phyloP scores from a whole-genome alignment of 2,797 vertebrate genomes.

The Synanceia verrucosa region DNA sequence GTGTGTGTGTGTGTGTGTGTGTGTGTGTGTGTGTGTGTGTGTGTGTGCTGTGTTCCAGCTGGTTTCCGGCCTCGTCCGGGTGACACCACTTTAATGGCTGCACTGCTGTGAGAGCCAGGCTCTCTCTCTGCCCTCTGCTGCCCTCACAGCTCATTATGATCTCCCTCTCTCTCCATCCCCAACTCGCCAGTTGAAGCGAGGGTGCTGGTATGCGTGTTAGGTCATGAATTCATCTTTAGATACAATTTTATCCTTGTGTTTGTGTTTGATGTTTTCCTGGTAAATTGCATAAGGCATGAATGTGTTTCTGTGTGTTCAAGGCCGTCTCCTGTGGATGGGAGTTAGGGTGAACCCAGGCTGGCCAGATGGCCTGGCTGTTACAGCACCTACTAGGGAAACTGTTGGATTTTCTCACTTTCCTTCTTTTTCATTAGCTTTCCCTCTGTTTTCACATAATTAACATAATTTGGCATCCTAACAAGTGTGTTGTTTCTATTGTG shows the following conservation, averaged over 20 bases:
- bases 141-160: constrained; percentile 60
- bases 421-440: neutral
- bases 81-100: constrained; percentile 76
- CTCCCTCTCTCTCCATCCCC: constrained; percentile 4
- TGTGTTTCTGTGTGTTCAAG: constrained; percentile 16
- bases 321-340: constrained; percentile 31
- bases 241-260: constrained; percentile 10
- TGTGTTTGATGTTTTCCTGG: constrained; percentile 16
- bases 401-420: constrained; percentile 31
- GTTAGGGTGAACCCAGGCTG: constrained; percentile 58
- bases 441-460: neutral
- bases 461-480: neutral
- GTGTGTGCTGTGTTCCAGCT: constrained; percentile 58
- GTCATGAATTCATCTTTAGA: constrained; percentile 28
- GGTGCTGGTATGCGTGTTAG: constrained; percentile 9
- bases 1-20: constrained; percentile 26
- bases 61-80: constrained; percentile 64
- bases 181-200: constrained; percentile 1
- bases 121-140: constrained; percentile 53
- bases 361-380: constrained; percentile 74
- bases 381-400: constrained; percentile 53
- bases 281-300: constrained; percentile 5
- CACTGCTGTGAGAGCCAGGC: constrained; percentile 62
- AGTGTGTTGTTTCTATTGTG: neutral
- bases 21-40: neutral